Conservation (phyloP, 2,113 vertebrate genomes). For the Pluvialis apricaria region DNA sequence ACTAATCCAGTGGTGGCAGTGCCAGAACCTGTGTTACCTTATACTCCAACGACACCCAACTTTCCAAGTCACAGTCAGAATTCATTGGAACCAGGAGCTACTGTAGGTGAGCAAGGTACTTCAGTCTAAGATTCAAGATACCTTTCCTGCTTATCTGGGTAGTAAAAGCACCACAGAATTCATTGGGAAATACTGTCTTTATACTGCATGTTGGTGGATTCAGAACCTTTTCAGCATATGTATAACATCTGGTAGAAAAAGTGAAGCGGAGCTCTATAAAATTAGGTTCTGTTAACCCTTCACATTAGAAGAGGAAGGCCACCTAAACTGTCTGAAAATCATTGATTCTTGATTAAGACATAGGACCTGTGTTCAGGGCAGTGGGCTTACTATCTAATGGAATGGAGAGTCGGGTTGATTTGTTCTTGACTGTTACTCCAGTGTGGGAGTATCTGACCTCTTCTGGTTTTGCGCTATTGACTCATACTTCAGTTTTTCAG, state of each 20-base stretch:
- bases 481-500: neutral
- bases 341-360: neutral
- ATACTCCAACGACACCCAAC: conserved; percentile 28
- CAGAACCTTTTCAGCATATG: neutral
- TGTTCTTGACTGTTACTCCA: neutral
- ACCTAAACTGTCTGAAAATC: neutral
- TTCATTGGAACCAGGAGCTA: conserved; percentile 74
- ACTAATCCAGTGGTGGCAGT: conserved; percentile 66
- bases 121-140: neutral
- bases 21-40: conserved; percentile 66
- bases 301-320: neutral
- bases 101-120: conserved; percentile 75
- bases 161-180: neutral
- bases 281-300: neutral
- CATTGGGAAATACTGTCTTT: neutral
- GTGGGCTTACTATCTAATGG: neutral
- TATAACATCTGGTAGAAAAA: neutral
- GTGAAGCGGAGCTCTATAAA: neutral
- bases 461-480: neutral
- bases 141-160: neutral
- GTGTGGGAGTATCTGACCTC: neutral
- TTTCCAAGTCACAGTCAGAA: conserved; percentile 68
- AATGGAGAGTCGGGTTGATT: neutral
- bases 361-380: neutral
- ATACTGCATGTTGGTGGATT: neutral